phyloP scores from a whole-genome alignment of 1,140 invertebrate genomes.

The Anadara kagoshimensis region DNA sequence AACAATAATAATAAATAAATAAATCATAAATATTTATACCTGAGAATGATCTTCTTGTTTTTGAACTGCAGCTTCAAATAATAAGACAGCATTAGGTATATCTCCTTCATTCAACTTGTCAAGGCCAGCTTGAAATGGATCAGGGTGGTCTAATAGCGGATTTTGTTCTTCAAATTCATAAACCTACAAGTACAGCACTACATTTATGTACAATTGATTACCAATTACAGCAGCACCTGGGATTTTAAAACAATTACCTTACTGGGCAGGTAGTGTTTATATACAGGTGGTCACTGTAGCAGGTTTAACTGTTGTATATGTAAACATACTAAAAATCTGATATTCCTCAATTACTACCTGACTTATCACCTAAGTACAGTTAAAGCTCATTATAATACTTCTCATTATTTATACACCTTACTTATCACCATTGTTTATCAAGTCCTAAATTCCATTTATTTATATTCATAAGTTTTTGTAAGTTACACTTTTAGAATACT shows the following conservation, averaged over 20 bases:
- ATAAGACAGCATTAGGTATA: constrained; percentile 94
- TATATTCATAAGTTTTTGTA: too few species aligned
- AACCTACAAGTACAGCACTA: constrained; percentile 73
- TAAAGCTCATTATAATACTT: too few species aligned
- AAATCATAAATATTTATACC: constrained; percentile 75
- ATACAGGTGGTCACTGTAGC: too few species aligned
- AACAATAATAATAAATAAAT: not conserved
- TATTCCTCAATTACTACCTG: too few species aligned
- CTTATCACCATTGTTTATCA: too few species aligned
- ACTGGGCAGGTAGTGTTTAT: not conserved
- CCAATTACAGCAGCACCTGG: not conserved
- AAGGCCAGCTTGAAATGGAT: constrained; percentile 91
- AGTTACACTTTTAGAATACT: too few species aligned
- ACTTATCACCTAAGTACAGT: too few species aligned
- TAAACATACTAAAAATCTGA: too few species aligned
- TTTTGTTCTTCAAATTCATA: constrained; percentile 92
- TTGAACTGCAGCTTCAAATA: constrained; percentile 96
- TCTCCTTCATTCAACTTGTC: constrained; percentile 88
- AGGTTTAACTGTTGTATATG: too few species aligned
- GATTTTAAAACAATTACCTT: not conserved
- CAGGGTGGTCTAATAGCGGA: constrained; percentile 84
- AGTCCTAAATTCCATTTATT: too few species aligned
- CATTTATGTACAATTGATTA: not conserved
- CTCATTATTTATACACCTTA: too few species aligned
- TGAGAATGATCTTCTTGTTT: constrained; percentile 87